A percentile compares a stretch with the other conserved stretches of the same genome.
phyloP scores from a whole-genome alignment of 2,888 invertebrate genomes.

The Anoplius nigerrimus region DNA sequence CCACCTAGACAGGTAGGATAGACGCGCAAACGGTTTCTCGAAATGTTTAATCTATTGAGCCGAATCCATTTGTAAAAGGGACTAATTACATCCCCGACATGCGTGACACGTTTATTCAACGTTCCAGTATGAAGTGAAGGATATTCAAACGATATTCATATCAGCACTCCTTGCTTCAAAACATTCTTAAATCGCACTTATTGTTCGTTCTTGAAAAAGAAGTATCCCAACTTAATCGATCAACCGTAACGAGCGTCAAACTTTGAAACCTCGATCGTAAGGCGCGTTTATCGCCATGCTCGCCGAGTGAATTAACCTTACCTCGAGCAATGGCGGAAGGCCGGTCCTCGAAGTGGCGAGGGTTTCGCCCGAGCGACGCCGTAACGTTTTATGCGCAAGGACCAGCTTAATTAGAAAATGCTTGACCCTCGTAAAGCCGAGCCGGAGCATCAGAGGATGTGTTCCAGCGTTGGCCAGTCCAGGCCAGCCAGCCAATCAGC shows the following conservation, averaged over 20 bases:
- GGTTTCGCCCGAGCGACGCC: constrained; percentile 51
- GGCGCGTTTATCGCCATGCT: constrained; percentile 46
- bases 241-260: constrained; percentile 3
- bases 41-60: too few relatives aligned
- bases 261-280: constrained; percentile 31
- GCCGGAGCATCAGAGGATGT: constrained; percentile 31
- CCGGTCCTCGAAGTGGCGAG: constrained; percentile 40
- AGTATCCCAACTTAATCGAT: background rate
- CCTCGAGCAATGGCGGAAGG: constrained; percentile 20
- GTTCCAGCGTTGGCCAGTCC: constrained; percentile 23
- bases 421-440: constrained; percentile 65
- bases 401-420: constrained; percentile 69
- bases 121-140: too few relatives aligned
- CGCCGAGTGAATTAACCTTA: constrained; percentile 49
- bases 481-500: too few relatives aligned
- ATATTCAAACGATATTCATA: too few relatives aligned
- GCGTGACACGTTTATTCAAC: too few relatives aligned
- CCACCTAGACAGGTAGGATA: too few relatives aligned
- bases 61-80: too few relatives aligned
- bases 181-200: too few relatives aligned
- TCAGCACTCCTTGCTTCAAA: too few relatives aligned
- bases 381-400: constrained; percentile 62
- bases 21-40: too few relatives aligned
- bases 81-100: too few relatives aligned
- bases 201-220: too few relatives aligned